Percentiles rank a stretch among this genome's conserved stretches.
Evolutionary conservation across 1,140 invertebrate genomes (phyloP).

Genomic region (Magallana gigas): DNA sequence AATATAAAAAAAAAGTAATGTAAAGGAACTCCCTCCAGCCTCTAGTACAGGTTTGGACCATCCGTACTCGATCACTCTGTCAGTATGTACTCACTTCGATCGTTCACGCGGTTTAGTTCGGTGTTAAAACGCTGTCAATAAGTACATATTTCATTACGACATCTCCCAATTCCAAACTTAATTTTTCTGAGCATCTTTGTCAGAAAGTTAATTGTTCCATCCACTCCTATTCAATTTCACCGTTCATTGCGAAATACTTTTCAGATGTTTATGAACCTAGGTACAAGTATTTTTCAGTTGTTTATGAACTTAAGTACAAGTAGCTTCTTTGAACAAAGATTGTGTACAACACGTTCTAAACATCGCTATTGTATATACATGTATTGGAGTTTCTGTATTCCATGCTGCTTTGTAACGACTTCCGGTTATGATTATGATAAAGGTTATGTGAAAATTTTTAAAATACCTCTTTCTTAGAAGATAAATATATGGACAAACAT

Average conservation of each 20-base stretch:
- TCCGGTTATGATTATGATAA: background rate
- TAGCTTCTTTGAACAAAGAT: background rate
- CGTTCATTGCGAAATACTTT: background rate
- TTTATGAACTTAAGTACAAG: background rate
- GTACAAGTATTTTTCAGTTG: background rate
- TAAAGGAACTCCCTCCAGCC: too few species aligned
- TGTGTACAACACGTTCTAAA: background rate
- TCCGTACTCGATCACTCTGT: background rate
- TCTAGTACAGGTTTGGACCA: background rate
- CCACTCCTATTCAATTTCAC: slow-evolving; percentile 2
- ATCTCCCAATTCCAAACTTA: background rate
- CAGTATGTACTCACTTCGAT: background rate
- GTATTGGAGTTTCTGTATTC: background rate
- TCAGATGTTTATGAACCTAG: background rate
- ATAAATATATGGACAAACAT: background rate
- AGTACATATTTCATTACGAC: background rate
- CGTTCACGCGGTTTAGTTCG: too few species aligned
- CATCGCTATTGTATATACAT: background rate
- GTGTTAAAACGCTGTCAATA: background rate
- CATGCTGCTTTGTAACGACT: background rate
- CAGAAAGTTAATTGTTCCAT: background rate
- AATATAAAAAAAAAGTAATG: too few species aligned
- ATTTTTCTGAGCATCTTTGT: background rate
- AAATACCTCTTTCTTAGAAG: background rate
- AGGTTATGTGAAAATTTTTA: background rate